phyloP scores from a whole-genome alignment of 1,140 invertebrate genomes.

The Sesamia nonagrioides region DNA sequence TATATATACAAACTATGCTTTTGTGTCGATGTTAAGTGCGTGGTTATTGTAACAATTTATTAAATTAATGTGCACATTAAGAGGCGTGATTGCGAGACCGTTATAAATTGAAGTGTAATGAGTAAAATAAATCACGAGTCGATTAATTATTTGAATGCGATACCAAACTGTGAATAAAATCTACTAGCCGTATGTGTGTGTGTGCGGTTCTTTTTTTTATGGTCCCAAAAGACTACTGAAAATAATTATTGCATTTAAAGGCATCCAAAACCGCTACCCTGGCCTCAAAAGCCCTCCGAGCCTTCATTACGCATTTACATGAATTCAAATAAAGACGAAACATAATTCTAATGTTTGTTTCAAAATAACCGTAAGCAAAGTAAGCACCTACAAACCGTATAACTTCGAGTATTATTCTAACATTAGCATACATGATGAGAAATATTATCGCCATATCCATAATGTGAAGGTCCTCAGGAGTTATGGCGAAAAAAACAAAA shows the following conservation, averaged over 20 bases:
- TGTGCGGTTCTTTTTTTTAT: no score
- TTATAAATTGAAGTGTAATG: slow-evolving; percentile 24
- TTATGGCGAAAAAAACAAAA: slow-evolving; percentile 67
- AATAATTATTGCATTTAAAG: no score
- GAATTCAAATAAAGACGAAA: background rate
- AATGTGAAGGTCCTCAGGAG: slow-evolving; percentile 37
- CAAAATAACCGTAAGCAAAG: background rate
- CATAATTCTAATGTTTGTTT: background rate
- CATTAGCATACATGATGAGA: slow-evolving; percentile 44
- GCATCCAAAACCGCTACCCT: no score
- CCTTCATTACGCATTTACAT: no score
- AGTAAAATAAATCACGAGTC: background rate
- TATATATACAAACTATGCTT: background rate
- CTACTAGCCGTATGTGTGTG: background rate
- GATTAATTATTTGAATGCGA: slow-evolving; percentile 19
- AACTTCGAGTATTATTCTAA: slow-evolving; percentile 38
- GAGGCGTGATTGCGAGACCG: background rate
- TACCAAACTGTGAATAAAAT: background rate
- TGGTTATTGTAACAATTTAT: slow-evolving; percentile 25
- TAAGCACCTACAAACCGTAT: slow-evolving; percentile 9
- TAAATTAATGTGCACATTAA: slow-evolving; percentile 27
- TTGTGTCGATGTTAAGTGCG: slow-evolving; percentile 1
- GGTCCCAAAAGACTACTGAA: no score
- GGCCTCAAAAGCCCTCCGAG: no score
- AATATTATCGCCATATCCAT: slow-evolving; percentile 49